A percentile compares a stretch with the other conserved stretches of the same genome.
phyloP scores from a whole-genome alignment of 2,113 vertebrate species.

The Synchiropus splendidus region DNA sequence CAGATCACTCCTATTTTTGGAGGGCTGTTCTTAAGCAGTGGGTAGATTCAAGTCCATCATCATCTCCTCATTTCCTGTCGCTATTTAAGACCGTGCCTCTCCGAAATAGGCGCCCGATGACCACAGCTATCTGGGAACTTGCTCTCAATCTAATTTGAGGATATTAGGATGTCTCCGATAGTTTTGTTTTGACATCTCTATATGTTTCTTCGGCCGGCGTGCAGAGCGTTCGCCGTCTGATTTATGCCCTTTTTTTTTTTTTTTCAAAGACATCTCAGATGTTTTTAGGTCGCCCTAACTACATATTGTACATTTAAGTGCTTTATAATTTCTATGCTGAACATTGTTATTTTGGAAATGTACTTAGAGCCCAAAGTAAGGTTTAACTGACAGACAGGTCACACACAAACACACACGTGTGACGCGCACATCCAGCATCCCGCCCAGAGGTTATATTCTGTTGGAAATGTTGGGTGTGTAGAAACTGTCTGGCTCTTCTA shows the following conservation, averaged over 20 bases:
- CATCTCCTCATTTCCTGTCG: conserved; percentile 66
- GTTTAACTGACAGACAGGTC: conserved; percentile 69
- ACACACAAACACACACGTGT: conserved; percentile 24
- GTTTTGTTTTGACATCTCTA: conserved; percentile 66
- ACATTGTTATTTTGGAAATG: conserved; percentile 75
- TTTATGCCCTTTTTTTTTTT: conserved; percentile 36
- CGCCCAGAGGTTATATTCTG: conserved; percentile 73
- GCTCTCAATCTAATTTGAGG: conserved; percentile 52
- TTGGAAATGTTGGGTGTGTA: conserved; percentile 74
- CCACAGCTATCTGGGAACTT: conserved; percentile 55
- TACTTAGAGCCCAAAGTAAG: conserved; percentile 70
- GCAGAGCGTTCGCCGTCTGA: conserved; percentile 45
- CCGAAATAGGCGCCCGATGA: conserved; percentile 48
- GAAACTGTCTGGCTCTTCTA: conserved; percentile 73
- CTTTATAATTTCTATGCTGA: conserved; percentile 73
- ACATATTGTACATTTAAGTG: conserved; percentile 70
- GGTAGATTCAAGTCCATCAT: conserved; percentile 59
- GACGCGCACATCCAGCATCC: conserved; percentile 53
- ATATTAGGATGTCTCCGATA: conserved; percentile 57
- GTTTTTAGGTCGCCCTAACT: conserved; percentile 65
- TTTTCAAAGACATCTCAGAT: conserved; percentile 59
- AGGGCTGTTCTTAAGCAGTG: conserved; percentile 42
- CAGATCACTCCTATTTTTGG: conserved; percentile 50
- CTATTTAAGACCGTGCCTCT: conserved; percentile 55
- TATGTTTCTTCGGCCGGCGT: conserved; percentile 34